phyloP scores from a whole-genome alignment of 2,113 vertebrate genomes.

The Varanus salvator region DNA sequence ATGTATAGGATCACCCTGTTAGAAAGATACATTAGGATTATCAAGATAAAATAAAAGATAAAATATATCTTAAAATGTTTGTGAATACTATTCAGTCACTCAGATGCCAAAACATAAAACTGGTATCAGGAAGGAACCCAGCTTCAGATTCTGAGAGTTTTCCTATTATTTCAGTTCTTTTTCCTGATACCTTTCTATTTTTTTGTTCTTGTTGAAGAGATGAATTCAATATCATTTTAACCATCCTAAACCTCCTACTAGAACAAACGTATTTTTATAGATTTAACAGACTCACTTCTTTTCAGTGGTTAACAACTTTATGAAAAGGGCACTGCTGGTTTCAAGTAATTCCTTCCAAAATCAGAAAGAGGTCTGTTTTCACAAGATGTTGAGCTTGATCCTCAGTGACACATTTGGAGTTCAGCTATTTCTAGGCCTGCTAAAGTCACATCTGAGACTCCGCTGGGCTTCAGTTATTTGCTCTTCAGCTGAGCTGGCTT shows the following conservation, averaged over 20 bases:
- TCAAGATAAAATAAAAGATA: not conserved
- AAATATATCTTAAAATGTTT: not conserved
- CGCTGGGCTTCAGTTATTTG: not conserved
- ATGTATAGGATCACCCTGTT: not conserved
- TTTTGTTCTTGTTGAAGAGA: slow-evolving; percentile 4
- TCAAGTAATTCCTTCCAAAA: not conserved
- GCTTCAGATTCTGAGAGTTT: not conserved
- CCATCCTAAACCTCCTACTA: not conserved
- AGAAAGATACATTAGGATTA: not conserved
- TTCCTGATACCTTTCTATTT: not conserved
- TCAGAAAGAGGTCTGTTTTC: not conserved
- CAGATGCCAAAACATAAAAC: slow-evolving; percentile 17
- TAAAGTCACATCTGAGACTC: not conserved
- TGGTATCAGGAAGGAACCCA: not conserved
- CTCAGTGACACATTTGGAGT: not conserved
- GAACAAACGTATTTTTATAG: not conserved
- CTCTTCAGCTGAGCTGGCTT: not conserved
- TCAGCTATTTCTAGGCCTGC: not conserved
- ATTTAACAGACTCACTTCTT: not conserved
- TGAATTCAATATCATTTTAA: slow-evolving; percentile 24
- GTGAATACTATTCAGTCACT: not conserved
- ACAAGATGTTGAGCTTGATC: not conserved
- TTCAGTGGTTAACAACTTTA: not conserved
- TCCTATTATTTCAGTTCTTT: not conserved
- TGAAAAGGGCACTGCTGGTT: not conserved